Base-by-base conservation (phyloP, 2,888 invertebrate genomes). In the Beris morrisii region DNA sequence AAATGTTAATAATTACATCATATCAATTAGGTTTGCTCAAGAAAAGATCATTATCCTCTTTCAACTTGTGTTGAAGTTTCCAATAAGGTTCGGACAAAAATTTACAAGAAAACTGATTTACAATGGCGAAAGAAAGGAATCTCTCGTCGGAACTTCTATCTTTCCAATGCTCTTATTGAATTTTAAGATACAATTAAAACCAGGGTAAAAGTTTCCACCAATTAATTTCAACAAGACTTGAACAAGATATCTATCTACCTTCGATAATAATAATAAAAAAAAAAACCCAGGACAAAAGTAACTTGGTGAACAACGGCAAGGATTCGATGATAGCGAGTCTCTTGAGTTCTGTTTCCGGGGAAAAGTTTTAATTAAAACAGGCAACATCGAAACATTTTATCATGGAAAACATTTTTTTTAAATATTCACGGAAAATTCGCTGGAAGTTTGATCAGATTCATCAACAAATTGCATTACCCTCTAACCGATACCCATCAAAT, bases 381-480 rank as follows among this genome's bases (percentile, higher is more conserved):
- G 43, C 31, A 57, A 65, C 57, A 65, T 65, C 65, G 65, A 65
- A 58, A 58, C 58, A 65, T 65, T 58, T 65, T 65, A 65, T 65
- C 65, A 56, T 38, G 22, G 57, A 50, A 38, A 52, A 15, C 4
- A 30, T 38, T 38, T 38, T 38, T 38, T 7, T 38, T 7, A 38
- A 38, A 22, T 22, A 44, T 7, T 22, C 11, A 12, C 6, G 57
- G 38, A 52, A 54, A 30, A n/a, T 28, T 30, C n/a, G 57, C 30
- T 15, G 15, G 38, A 22, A 44, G 56, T 65, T 55, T 50, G 52
- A 58, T 52, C 50, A 30, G 50, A 65, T 65, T 65, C 58, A 65
- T 65, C 58, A 65, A 58, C 57, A 65, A 65, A 65, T 65, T 57
- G 65, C 65, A 65, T 65, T 65, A 65, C 65, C 57, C 58, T 52